Conservation (phyloP, 2,797 vertebrate species). For the Gephyroberyx darwinii region DNA sequence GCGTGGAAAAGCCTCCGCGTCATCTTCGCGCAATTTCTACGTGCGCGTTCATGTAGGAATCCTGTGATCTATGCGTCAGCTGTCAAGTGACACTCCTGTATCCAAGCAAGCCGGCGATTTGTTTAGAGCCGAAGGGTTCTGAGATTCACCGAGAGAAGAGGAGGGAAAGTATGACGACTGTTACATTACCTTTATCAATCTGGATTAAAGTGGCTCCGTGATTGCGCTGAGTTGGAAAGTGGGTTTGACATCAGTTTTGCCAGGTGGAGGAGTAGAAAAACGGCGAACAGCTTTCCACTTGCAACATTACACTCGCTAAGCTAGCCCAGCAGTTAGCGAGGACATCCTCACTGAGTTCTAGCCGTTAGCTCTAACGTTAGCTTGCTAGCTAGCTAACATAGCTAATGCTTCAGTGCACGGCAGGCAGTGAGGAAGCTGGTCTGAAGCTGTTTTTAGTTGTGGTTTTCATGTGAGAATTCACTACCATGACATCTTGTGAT, state of each 20-base stretch:
- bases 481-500: background rate
- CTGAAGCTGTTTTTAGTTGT: background rate
- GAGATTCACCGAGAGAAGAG: slow-evolving; percentile 36
- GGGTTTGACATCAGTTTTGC: slow-evolving; percentile 4
- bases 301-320: slow-evolving; percentile 35
- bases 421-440: slow-evolving; percentile 1
- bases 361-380: slow-evolving; percentile 25
- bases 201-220: slow-evolving; percentile 19
- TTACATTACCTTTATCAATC: background rate
- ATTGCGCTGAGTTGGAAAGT: slow-evolving; percentile 10
- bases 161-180: slow-evolving; percentile 29
- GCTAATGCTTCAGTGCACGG: slow-evolving; percentile 16
- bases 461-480: background rate
- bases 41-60: slow-evolving; percentile 65
- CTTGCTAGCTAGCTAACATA: slow-evolving; percentile 52
- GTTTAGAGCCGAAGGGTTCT: slow-evolving; percentile 63
- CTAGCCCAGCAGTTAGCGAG: slow-evolving; percentile 30
- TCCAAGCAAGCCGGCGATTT: slow-evolving; percentile 54
- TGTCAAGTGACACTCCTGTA: slow-evolving; percentile 58
- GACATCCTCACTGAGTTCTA: slow-evolving; percentile 29
- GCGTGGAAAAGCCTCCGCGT: background rate
- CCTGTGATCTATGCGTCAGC: slow-evolving; percentile 66
- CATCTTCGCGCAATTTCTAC: slow-evolving; percentile 40
- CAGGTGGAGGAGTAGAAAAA: slow-evolving; percentile 1
- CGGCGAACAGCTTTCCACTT: slow-evolving; percentile 22